phyloP scores from a whole-genome alignment of 1,140 invertebrate genomes.

The Eriosoma lanigerum region DNA sequence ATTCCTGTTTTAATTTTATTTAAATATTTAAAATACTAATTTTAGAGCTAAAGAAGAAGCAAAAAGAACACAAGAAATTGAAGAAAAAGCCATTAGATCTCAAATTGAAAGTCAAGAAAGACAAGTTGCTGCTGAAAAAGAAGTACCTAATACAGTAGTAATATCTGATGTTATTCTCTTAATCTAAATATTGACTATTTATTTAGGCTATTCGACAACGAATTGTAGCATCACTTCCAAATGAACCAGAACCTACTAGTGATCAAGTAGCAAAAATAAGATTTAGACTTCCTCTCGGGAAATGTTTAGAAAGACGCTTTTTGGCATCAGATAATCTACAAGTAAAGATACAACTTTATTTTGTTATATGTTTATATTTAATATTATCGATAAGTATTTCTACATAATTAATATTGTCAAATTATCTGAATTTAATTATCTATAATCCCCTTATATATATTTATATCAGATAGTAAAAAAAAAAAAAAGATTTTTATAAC shows the following conservation, averaged over 20 bases:
- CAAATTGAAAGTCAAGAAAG: conserved; percentile 64
- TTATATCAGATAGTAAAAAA: no score
- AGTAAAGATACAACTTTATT: conserved; percentile 57
- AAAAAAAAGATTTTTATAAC: no score
- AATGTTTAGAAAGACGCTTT: conserved; percentile 75
- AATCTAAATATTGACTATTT: background rate
- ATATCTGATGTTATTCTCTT: background rate
- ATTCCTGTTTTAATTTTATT: background rate
- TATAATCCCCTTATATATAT: no score
- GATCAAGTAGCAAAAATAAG: conserved; percentile 72
- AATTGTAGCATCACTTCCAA: conserved; percentile 64
- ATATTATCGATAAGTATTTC: no score
- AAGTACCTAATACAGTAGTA: conserved; percentile 52
- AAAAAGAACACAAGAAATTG: conserved; percentile 72
- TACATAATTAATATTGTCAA: no score
- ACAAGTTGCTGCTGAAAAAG: conserved; percentile 55
- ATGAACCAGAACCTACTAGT: conserved; percentile 63
- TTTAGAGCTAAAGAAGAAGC: conserved; percentile 81
- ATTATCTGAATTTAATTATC: no score
- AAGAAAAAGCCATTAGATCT: conserved; percentile 64
- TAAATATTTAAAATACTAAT: conserved; percentile 51
- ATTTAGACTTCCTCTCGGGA: conserved; percentile 74
- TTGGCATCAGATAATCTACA: conserved; percentile 66
- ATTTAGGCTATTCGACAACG: conserved; percentile 41
- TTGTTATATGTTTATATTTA: no score